Percentiles rank a stretch among this genome's conserved stretches.
Conservation (phyloP, 64 coral and sea anemone genomes). For the Anthopleura sola region DNA sequence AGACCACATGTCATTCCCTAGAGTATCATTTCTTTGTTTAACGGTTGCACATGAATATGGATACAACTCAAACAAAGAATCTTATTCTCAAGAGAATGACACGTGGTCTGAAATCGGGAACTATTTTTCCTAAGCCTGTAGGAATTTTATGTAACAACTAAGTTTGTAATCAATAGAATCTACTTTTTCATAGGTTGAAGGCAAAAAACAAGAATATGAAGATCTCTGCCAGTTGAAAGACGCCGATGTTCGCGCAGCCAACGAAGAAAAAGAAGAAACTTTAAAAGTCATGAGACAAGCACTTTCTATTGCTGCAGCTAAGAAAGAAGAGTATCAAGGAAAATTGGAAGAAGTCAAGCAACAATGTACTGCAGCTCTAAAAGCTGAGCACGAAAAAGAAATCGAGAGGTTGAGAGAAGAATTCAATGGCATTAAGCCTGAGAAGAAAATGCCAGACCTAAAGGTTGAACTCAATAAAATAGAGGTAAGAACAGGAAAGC, state of each 20-base stretch:
- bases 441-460: not conserved
- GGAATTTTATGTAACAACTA: no score
- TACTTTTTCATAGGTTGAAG: not conserved
- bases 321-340: slow-evolving; percentile 44
- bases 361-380: slow-evolving; percentile 12
- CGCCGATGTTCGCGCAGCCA: slow-evolving; percentile 20
- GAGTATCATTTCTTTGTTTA: no score
- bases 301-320: slow-evolving; percentile 32
- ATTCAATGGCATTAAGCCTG: not conserved
- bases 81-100: no score
- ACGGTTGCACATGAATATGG: no score
- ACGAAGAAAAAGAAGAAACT: slow-evolving; percentile 41
- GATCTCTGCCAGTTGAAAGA: slow-evolving; percentile 25
- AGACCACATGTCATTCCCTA: no score
- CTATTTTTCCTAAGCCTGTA: no score
- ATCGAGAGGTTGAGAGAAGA: slow-evolving; percentile 41
- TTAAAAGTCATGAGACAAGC: slow-evolving; percentile 54
- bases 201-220: slow-evolving; percentile 25
- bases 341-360: slow-evolving; percentile 27
- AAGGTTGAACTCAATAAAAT: not conserved
- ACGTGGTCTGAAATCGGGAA: no score
- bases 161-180: not conserved
- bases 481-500: not conserved
- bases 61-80: no score
- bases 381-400: slow-evolving; percentile 23